These are phyloP conservation scores for Peromyscus polionotus DNA, from an alignment of 2,113 vertebrate species.

Conservation along the genomic window DNA sequence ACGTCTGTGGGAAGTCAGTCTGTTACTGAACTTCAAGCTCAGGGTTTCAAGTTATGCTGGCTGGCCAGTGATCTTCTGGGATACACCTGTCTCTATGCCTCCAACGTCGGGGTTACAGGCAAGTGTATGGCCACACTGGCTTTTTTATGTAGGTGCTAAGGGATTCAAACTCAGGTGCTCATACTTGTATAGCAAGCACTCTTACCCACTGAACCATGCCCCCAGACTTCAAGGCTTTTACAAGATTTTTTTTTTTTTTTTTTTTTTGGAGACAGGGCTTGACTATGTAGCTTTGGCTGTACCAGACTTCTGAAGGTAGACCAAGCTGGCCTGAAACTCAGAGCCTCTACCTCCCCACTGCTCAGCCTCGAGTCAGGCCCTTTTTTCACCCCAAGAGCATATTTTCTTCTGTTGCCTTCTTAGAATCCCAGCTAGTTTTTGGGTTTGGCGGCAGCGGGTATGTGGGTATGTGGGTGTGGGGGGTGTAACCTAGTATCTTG, in stretches of 20 bases:
- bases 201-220: background rate
- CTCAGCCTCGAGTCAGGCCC: background rate
- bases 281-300: background rate
- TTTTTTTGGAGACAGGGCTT: background rate
- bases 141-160: background rate
- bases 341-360: background rate
- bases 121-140: background rate
- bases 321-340: background rate
- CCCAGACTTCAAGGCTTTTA: background rate
- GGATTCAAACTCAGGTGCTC: background rate
- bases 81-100: background rate
- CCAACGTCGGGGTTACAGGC: background rate
- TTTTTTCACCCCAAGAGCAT: background rate
- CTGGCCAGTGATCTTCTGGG: background rate
- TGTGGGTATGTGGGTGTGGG: background rate
- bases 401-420: constrained; percentile 45
- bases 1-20: no score
- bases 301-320: background rate
- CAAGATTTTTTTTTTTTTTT: background rate
- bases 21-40: background rate
- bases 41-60: background rate
- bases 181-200: background rate
- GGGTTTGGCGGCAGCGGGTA: background rate
- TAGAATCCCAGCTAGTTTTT: constrained; percentile 12
- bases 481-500: background rate